Percentiles rank a stretch among this genome's conserved stretches.
Evolutionary conservation across 2,888 invertebrate species (phyloP).

Genomic region (Cordilura impudica): DNA sequence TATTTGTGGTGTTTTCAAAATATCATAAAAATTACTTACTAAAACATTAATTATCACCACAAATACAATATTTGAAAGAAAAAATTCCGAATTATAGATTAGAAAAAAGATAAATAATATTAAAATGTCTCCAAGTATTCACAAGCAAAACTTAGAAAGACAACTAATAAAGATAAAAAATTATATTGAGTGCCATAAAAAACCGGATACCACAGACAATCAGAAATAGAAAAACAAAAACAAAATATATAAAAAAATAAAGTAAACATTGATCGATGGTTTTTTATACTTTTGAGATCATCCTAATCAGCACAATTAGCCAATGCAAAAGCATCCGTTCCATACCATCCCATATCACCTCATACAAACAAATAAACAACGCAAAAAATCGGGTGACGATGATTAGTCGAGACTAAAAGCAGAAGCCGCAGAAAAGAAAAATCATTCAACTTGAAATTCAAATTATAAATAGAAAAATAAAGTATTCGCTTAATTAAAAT

Average conservation of each 20-base stretch:
- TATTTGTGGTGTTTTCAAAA: no score
- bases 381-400: neutral
- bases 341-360: no score
- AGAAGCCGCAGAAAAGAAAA: neutral
- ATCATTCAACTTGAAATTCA: conserved; percentile 43
- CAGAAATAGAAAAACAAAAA: neutral
- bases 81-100: no score
- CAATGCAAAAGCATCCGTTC: neutral
- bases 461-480: neutral
- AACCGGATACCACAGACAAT: conserved; percentile 23
- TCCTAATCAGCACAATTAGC: conserved; percentile 35
- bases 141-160: conserved; percentile 1
- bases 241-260: conserved; percentile 16
- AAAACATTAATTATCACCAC: no score
- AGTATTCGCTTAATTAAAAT: neutral
- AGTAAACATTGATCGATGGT: conserved; percentile 49
- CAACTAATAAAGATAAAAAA: conserved; percentile 18
- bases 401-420: neutral
- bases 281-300: conserved; percentile 31
- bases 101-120: no score
- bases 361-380: no score
- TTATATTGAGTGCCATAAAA: conserved; percentile 21
- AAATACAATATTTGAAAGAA: no score
- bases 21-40: no score
- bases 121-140: neutral